Base-by-base conservation (phyloP, 2,888 invertebrate species). In the Brassicogethes aeneus region DNA sequence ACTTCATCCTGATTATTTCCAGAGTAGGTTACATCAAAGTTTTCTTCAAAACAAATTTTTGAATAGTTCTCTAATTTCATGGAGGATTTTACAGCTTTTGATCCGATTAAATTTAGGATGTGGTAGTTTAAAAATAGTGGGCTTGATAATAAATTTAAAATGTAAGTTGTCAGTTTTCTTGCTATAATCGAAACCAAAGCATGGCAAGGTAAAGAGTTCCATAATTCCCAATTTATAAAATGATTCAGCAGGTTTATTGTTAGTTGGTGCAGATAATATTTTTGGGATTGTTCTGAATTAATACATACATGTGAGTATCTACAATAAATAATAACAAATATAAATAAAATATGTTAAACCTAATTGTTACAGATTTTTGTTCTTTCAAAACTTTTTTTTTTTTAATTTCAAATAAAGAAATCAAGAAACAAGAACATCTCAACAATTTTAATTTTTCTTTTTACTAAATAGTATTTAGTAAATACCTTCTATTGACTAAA, bases 151-250 rank as follows among this genome's bases (percentile, higher is more conserved):
- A 73, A 70, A 16, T 57, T 67, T 23, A 73, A 62, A 41, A 75
- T 66, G 43, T 72, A 74, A 13, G 59, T 60, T 38, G 76, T 70
- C 1, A 82, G 62, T 51, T 71, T 75, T 54, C 76, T 77, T 0
- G 80, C 71, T 36, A 82, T 51, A 45, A 82, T 75, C 30, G 80
- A 71, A 2, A 79, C 70, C 2, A 82, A 61, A 17, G 79, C 60
- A 59, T 77, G 77, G 1, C 79, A 79, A 35, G 80, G 79, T 8
- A 80, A 71, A 0, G 81, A 81, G 48, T 78, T 80, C 70, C 77
- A 77, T 2, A 82, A 55, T 54, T 82, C 82, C 76, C 79, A 80
- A 1, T 79, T 78, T 1, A 81, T 66, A 17, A 81, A 71, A 53
- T 81, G 80, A 51, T 76, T 74, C 8, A 82, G 59, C 8, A 80